phyloP scores from a whole-genome alignment of 2,113 vertebrate genomes.

The Phrynosoma platyrhinos region DNA sequence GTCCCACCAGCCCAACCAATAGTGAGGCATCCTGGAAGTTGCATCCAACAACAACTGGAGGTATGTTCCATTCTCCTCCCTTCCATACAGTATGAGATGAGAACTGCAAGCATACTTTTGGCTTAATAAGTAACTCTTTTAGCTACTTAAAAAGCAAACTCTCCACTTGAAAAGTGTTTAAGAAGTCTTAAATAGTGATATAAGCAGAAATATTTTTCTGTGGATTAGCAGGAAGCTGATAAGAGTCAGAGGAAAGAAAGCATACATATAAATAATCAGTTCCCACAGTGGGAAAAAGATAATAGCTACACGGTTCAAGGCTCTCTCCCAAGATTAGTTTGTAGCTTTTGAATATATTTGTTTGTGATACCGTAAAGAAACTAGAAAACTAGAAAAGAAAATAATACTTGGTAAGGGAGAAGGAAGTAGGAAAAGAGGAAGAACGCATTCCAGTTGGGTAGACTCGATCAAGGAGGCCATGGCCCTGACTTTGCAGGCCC shows the following conservation, averaged over 20 bases:
- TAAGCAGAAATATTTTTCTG: neutral
- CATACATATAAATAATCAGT: neutral
- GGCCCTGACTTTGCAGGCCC: too few species aligned
- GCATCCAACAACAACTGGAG: too few species aligned
- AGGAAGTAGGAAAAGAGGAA: too few species aligned
- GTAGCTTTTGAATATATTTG: neutral
- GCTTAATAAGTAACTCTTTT: neutral
- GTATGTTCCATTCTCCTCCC: too few species aligned
- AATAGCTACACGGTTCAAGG: neutral
- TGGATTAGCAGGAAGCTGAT: conserved; percentile 4
- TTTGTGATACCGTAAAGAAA: neutral
- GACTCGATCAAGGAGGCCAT: too few species aligned
- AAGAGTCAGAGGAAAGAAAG: neutral
- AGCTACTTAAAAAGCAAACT: neutral
- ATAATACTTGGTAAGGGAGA: too few species aligned
- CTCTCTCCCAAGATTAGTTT: neutral
- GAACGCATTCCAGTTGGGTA: too few species aligned
- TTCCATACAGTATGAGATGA: too few species aligned
- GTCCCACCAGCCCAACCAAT: too few species aligned
- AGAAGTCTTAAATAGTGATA: neutral
- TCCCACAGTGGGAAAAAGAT: neutral
- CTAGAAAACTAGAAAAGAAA: too few species aligned
- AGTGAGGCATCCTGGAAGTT: too few species aligned
- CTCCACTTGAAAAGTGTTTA: neutral
- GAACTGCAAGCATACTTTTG: neutral